Percentiles rank a stretch among this genome's conserved stretches.
These are phyloP conservation scores for Leptodirus hochenwartii DNA, from an alignment of 2,888 invertebrate genomes.

Conservation along the genomic window DNA sequence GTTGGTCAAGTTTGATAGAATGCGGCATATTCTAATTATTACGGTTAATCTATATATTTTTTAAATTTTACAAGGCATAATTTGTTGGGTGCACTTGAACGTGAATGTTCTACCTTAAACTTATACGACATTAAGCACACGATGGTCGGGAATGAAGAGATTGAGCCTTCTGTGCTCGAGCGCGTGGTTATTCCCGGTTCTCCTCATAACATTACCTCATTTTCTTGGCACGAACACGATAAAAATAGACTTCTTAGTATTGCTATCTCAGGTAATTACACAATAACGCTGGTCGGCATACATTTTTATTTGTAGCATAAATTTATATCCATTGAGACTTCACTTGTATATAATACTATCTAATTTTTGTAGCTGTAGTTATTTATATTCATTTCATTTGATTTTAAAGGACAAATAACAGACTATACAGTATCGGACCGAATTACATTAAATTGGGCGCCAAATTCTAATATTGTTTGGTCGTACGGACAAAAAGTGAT, in stretches of 20 bases:
- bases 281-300: too few species aligned
- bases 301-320: too few species aligned
- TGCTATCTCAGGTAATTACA: conserved; percentile 31
- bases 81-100: conserved; percentile 61
- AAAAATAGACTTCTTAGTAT: conserved; percentile 60
- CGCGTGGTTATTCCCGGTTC: conserved; percentile 37
- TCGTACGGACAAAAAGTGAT: conserved; percentile 49
- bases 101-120: conserved; percentile 57
- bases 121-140: conserved; percentile 74
- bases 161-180: conserved; percentile 60
- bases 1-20: too few species aligned
- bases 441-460: conserved; percentile 66
- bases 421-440: conserved; percentile 68
- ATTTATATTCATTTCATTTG: conserved; percentile 1
- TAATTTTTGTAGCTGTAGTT: not conserved
- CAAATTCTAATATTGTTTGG: conserved; percentile 55
- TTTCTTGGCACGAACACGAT: conserved; percentile 76
- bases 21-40: too few species aligned
- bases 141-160: conserved; percentile 45
- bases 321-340: not conserved
- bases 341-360: conserved; percentile 1
- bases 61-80: conserved; percentile 37
- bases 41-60: too few species aligned
- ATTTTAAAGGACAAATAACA: conserved; percentile 35
- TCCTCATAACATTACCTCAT: conserved; percentile 42